phyloP scores from a whole-genome alignment of 2,113 vertebrate genomes.

The Halcyon malimbica region DNA sequence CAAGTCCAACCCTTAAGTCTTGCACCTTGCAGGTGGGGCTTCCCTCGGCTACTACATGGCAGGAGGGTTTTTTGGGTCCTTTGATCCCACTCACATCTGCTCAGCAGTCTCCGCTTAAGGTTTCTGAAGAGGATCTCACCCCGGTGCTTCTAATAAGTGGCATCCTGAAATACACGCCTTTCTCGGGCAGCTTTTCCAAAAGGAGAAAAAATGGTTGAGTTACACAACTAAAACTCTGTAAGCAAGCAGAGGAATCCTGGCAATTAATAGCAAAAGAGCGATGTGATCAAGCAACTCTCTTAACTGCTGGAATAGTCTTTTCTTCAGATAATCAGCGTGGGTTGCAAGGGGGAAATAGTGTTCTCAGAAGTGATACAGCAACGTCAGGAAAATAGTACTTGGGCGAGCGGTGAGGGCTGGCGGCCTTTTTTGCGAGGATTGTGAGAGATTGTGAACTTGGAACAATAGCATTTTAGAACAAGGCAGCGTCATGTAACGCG shows the following conservation, averaged over 20 bases:
- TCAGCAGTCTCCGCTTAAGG: background rate
- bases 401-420: background rate
- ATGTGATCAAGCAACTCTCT: background rate
- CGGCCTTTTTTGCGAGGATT: background rate
- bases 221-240: background rate
- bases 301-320: background rate
- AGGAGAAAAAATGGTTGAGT: background rate
- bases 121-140: background rate
- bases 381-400: constrained; percentile 14
- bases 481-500: constrained; percentile 73
- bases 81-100: background rate
- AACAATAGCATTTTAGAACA: constrained; percentile 76
- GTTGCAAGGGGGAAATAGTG: constrained; percentile 16
- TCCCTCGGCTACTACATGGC: background rate
- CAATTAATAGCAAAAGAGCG: background rate
- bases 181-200: background rate
- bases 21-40: background rate
- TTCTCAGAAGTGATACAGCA: constrained; percentile 27
- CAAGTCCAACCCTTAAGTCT: background rate
- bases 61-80: background rate
- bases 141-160: background rate
- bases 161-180: background rate
- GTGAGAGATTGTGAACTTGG: constrained; percentile 50
- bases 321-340: background rate
- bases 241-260: background rate